phyloP scores from a whole-genome alignment of 2,797 vertebrate species.

The Phoeniculus purpureus region DNA sequence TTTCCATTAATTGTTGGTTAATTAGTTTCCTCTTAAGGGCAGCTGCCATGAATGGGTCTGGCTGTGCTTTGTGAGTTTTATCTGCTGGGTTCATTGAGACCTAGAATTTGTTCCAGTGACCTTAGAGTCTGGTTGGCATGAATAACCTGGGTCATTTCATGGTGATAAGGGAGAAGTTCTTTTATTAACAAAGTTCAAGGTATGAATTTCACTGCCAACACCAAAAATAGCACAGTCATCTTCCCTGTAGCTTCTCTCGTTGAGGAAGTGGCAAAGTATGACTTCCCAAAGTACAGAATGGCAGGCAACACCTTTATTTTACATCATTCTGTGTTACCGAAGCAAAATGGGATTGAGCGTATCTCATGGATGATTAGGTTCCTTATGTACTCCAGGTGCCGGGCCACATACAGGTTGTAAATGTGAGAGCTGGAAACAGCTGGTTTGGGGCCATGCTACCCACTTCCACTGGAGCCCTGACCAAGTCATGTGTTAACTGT shows the following conservation, averaged over 20 bases:
- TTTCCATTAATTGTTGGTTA: neutral
- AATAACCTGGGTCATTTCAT: neutral
- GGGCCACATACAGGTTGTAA: neutral
- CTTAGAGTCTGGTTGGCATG: neutral
- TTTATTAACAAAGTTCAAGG: constrained; percentile 17
- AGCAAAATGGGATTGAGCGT: neutral
- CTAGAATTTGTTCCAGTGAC: neutral
- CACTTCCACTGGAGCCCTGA: neutral
- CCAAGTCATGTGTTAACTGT: neutral
- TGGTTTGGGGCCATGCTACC: neutral
- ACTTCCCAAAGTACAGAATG: neutral
- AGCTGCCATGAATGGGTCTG: neutral
- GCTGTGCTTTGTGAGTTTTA: neutral
- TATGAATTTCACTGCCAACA: neutral
- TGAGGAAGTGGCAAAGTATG: neutral
- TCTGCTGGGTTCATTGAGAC: neutral
- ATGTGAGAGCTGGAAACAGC: neutral
- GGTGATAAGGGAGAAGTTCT: neutral
- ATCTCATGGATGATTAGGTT: neutral
- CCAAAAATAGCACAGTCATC: constrained; percentile 6
- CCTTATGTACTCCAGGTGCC: neutral
- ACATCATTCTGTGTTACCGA: neutral
- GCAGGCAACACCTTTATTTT: neutral
- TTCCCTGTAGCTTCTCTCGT: neutral
- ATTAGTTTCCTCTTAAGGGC: neutral